Conservation (phyloP, 2,888 invertebrate species). For the Notocelia uddmanniana region DNA sequence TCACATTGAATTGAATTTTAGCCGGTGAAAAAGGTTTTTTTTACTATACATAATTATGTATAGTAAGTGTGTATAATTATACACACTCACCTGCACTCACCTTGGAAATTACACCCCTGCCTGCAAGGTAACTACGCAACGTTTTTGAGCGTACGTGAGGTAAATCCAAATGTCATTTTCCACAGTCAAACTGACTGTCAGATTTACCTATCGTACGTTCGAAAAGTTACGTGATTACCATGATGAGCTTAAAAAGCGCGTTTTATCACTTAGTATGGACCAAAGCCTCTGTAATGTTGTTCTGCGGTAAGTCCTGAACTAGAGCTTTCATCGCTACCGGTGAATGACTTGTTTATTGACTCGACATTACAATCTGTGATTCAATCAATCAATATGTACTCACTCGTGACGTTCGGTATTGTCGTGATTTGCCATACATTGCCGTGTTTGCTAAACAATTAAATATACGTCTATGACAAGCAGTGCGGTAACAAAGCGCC, state of each 20-base stretch:
- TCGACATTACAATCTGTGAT: slow-evolving; percentile 66
- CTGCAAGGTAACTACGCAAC: too few species aligned
- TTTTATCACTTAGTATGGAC: background rate
- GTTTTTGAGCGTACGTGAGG: too few species aligned
- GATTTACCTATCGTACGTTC: too few species aligned
- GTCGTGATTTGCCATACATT: background rate
- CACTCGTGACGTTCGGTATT: slow-evolving; percentile 8
- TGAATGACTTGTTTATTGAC: slow-evolving; percentile 79
- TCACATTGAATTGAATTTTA: too few species aligned
- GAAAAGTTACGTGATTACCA: too few species aligned
- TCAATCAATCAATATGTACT: slow-evolving; percentile 59
- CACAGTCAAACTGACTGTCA: too few species aligned
- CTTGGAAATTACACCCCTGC: too few species aligned
- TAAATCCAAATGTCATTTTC: too few species aligned
- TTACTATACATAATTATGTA: too few species aligned
- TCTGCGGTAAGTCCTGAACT: slow-evolving; percentile 57
- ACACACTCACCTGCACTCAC: too few species aligned
- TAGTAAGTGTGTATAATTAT: too few species aligned
- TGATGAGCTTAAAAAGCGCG: background rate
- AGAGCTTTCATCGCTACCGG: slow-evolving; percentile 61
- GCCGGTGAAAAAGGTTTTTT: too few species aligned
- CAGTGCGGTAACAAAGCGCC: background rate
- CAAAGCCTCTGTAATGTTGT: slow-evolving; percentile 1
- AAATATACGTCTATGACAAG: background rate
- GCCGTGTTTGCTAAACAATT: background rate